Evolutionary conservation across 2,888 invertebrate genomes (phyloP).

Genomic region (Trichopria drosophilae): DNA sequence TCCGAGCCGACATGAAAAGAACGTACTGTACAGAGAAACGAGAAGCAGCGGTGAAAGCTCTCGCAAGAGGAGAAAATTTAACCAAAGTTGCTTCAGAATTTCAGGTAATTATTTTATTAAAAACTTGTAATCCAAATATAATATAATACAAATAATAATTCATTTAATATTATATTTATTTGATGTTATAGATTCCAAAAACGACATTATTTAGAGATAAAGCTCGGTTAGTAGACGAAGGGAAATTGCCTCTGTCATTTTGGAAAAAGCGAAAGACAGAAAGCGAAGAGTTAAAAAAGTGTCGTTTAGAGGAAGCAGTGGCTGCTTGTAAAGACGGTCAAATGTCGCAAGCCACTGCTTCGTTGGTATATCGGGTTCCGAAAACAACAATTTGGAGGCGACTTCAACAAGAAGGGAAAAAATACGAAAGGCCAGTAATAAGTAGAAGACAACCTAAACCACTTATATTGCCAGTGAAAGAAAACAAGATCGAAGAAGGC

Average conservation of each 20-base stretch:
- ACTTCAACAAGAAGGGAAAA: constrained; percentile 52
- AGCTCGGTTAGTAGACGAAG: constrained; percentile 53
- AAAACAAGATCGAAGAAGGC: too few species aligned
- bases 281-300: constrained; percentile 49
- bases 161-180: neutral
- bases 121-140: neutral
- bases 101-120: constrained; percentile 44
- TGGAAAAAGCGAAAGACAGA: constrained; percentile 53
- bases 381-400: constrained; percentile 60
- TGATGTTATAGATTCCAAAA: constrained; percentile 54
- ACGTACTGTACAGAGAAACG: constrained; percentile 52
- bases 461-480: too few species aligned
- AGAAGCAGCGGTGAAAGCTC: constrained; percentile 56
- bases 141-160: neutral
- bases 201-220: constrained; percentile 58
- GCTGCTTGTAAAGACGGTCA: constrained; percentile 57
- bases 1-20: constrained; percentile 48
- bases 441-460: neutral
- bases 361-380: constrained; percentile 55
- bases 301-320: constrained; percentile 56
- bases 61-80: constrained; percentile 57
- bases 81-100: constrained; percentile 56
- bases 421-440: neutral
- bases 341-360: constrained; percentile 59
- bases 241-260: constrained; percentile 54